Evolutionary conservation across 2,888 invertebrate species (phyloP).

Genomic region (Cylloceria caligata): DNA sequence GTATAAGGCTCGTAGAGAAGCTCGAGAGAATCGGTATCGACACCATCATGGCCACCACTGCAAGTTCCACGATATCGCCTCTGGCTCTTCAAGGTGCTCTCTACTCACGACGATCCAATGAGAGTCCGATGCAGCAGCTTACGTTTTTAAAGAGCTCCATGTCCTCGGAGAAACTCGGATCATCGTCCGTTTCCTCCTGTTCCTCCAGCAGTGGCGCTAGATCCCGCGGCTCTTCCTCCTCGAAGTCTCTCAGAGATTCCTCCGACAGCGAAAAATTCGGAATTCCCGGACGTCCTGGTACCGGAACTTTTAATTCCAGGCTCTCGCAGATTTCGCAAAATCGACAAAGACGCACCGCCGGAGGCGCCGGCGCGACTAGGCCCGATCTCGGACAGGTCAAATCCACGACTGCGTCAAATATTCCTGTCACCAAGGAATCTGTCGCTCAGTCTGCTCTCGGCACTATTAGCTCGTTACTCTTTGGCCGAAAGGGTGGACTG

Average conservation of each 20-base stretch:
- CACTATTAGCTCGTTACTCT: slow-evolving; percentile 91
- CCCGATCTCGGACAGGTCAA: slow-evolving; percentile 88
- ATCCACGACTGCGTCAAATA: slow-evolving; percentile 69
- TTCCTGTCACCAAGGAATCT: slow-evolving; percentile 79
- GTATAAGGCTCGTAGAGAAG: slow-evolving; percentile 87
- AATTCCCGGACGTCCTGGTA: slow-evolving; percentile 87
- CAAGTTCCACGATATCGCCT: slow-evolving; percentile 86
- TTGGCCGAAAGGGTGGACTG: slow-evolving; percentile 94
- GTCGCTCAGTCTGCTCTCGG: slow-evolving; percentile 88
- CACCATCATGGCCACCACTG: slow-evolving; percentile 88
- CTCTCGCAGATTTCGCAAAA: slow-evolving; percentile 77
- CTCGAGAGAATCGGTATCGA: slow-evolving; percentile 90
- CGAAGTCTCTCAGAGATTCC: slow-evolving; percentile 76
- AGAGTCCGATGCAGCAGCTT: slow-evolving; percentile 93
- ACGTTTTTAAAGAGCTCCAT: slow-evolving; percentile 88
- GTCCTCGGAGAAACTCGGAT: slow-evolving; percentile 81
- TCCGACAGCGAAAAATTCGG: slow-evolving; percentile 85
- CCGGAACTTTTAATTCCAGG: slow-evolving; percentile 86
- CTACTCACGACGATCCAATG: slow-evolving; percentile 87
- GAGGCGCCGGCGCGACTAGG: slow-evolving; percentile 86
- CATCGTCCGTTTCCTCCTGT: slow-evolving; percentile 74
- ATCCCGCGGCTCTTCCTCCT: slow-evolving; percentile 56
- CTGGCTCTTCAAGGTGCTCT: slow-evolving; percentile 88
- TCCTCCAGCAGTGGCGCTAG: slow-evolving; percentile 68
- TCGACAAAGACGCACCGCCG: slow-evolving; percentile 85